Conservation (phyloP, 2,113 vertebrate species). For the Taurulus bubalis region DNA sequence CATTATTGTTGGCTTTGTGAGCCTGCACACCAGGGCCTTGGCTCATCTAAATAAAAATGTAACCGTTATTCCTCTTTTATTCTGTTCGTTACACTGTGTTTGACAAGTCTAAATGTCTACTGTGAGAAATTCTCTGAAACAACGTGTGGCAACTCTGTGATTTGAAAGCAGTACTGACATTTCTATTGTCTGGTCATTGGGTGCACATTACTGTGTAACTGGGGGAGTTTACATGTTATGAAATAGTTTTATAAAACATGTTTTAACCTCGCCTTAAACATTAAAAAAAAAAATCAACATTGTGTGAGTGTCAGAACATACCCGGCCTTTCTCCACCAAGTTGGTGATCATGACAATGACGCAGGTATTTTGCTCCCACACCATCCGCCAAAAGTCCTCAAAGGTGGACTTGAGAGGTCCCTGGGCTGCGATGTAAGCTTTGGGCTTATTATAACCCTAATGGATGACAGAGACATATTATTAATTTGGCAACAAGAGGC, state of each 20-base stretch:
- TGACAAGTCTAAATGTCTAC: background rate
- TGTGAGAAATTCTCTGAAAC: background rate
- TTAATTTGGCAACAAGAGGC: background rate
- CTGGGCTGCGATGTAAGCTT: slow-evolving; percentile 96
- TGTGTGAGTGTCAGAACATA: slow-evolving; percentile 75
- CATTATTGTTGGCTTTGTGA: background rate
- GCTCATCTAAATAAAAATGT: background rate
- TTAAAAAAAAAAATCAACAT: too few species aligned
- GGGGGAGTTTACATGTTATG: background rate
- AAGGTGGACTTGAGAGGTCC: slow-evolving; percentile 96
- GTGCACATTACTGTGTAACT: background rate
- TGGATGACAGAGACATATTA: background rate
- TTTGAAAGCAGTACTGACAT: background rate
- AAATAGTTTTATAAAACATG: background rate
- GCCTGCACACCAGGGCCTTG: background rate
- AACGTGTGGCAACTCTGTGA: background rate
- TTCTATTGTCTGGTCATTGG: background rate
- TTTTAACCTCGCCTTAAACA: background rate
- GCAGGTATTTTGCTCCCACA: slow-evolving; percentile 96
- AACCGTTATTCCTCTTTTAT: background rate
- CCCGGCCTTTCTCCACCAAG: slow-evolving; percentile 96
- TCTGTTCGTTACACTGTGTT: background rate
- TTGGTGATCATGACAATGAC: slow-evolving; percentile 98
- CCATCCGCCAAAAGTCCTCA: slow-evolving; percentile 98
- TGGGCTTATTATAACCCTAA: slow-evolving; percentile 96